Conservation (phyloP, 2,888 invertebrate species). For the Xanthorhoe spadicearia region DNA sequence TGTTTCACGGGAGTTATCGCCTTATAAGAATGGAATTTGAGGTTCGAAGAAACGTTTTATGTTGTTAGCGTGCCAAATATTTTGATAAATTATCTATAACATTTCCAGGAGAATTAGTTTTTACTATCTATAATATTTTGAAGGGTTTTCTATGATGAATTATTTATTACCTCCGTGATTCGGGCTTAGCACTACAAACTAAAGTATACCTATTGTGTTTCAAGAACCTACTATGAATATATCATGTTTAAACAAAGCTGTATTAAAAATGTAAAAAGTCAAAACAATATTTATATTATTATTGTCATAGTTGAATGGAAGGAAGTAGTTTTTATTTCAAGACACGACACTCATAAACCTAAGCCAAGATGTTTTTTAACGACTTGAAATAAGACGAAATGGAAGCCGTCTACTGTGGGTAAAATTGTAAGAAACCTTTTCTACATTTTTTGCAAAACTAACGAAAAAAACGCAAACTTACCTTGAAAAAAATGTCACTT, state of each 20-base stretch:
- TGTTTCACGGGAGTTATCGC: constrained; percentile 15
- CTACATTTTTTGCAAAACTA: no score
- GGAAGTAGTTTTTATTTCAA: constrained; percentile 59
- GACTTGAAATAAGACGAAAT: constrained; percentile 54
- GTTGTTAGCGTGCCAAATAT: constrained; percentile 9
- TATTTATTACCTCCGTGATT: background rate
- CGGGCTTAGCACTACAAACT: background rate
- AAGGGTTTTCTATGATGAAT: no score
- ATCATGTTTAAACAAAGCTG: background rate
- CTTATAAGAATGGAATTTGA: constrained; percentile 2
- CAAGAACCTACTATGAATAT: background rate
- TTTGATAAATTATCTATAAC: background rate
- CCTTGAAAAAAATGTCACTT: no score
- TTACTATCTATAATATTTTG: no score
- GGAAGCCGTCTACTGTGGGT: constrained; percentile 12
- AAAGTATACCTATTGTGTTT: background rate
- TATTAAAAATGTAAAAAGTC: background rate
- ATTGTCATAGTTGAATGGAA: constrained; percentile 47
- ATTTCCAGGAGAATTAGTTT: background rate
- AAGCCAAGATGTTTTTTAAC: constrained; percentile 48
- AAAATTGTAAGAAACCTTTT: no score
- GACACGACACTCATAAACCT: constrained; percentile 48
- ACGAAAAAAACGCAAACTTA: no score
- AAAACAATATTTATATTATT: constrained; percentile 1
- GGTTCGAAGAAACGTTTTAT: constrained; percentile 35